These are phyloP conservation scores for Cryptops parisi DNA, from an alignment of 2,888 invertebrate species.

Conservation along the genomic window DNA sequence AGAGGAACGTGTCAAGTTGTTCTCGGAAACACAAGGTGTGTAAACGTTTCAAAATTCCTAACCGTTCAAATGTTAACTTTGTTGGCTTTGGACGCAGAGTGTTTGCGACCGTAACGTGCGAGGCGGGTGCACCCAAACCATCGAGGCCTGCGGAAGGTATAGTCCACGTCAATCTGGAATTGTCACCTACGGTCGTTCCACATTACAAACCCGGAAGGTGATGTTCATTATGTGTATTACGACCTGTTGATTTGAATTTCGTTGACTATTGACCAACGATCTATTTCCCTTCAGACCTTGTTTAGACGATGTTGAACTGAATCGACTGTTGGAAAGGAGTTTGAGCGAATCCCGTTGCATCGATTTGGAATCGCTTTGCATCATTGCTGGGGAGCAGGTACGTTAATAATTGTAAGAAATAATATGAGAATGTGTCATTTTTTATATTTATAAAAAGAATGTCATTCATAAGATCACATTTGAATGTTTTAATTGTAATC, in stretches of 20 bases:
- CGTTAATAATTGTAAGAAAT: too few species aligned
- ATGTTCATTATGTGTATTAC: background rate
- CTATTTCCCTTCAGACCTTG: conserved; percentile 26
- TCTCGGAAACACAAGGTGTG: conserved; percentile 61
- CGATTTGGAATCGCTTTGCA: conserved; percentile 88
- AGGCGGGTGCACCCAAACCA: conserved; percentile 67
- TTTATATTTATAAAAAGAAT: too few species aligned
- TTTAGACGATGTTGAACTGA: conserved; percentile 46
- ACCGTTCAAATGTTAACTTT: background rate
- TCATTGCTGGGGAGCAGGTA: conserved; percentile 80
- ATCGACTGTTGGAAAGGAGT: conserved; percentile 64
- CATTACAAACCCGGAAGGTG: conserved; percentile 62
- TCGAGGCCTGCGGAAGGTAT: conserved; percentile 79
- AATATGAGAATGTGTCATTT: too few species aligned
- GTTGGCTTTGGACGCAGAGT: conserved; percentile 41
- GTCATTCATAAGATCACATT: conserved; percentile 34
- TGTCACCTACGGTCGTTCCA: conserved; percentile 71
- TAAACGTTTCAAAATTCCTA: conserved; percentile 9
- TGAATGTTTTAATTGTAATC: conserved; percentile 23
- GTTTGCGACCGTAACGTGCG: conserved; percentile 73
- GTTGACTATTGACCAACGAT: too few species aligned
- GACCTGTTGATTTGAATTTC: too few species aligned
- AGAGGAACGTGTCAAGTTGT: conserved; percentile 66
- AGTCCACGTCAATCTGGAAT: conserved; percentile 68
- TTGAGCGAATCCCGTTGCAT: conserved; percentile 80